These are phyloP conservation scores for Mimas tiliae DNA, from an alignment of 2,888 invertebrate species.

Conservation along the genomic window DNA sequence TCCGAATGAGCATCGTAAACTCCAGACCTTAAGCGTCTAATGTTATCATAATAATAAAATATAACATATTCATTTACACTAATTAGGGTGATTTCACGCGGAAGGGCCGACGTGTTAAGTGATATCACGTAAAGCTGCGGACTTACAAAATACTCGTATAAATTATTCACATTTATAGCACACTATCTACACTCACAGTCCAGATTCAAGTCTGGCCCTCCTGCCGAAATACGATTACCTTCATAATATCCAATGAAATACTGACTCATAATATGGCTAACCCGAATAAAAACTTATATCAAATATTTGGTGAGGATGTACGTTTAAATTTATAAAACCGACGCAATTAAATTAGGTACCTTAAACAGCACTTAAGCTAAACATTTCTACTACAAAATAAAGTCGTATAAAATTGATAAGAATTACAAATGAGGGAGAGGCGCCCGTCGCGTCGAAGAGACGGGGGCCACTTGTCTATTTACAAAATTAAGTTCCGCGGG, in stretches of 20 bases:
- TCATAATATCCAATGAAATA: slow-evolving; percentile 79
- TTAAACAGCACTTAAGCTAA: slow-evolving; percentile 74
- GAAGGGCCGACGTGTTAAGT: slow-evolving; percentile 74
- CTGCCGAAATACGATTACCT: slow-evolving; percentile 72
- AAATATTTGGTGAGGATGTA: slow-evolving; percentile 83
- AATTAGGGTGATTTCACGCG: slow-evolving; percentile 62
- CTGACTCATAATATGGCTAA: slow-evolving; percentile 84
- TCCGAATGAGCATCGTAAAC: slow-evolving; percentile 70
- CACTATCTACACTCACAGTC: slow-evolving; percentile 81
- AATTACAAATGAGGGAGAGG: slow-evolving; percentile 53
- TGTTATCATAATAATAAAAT: slow-evolving; percentile 76
- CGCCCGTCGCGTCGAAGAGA: slow-evolving; percentile 37
- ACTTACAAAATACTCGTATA: slow-evolving; percentile 84
- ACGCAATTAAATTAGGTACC: slow-evolving; percentile 73
- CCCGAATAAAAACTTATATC: slow-evolving; percentile 82
- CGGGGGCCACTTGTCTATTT: slow-evolving; percentile 53
- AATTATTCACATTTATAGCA: slow-evolving; percentile 85
- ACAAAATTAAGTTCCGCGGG: slow-evolving; percentile 57
- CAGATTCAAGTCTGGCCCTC: slow-evolving; percentile 73
- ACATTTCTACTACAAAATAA: slow-evolving; percentile 72
- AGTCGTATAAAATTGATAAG: slow-evolving; percentile 78
- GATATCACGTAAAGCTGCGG: slow-evolving; percentile 82
- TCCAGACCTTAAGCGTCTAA: slow-evolving; percentile 35
- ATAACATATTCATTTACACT: slow-evolving; percentile 67
- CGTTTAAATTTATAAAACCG: slow-evolving; percentile 71